Conservation (phyloP, 2,888 invertebrate genomes). For the Idaea biselata region DNA sequence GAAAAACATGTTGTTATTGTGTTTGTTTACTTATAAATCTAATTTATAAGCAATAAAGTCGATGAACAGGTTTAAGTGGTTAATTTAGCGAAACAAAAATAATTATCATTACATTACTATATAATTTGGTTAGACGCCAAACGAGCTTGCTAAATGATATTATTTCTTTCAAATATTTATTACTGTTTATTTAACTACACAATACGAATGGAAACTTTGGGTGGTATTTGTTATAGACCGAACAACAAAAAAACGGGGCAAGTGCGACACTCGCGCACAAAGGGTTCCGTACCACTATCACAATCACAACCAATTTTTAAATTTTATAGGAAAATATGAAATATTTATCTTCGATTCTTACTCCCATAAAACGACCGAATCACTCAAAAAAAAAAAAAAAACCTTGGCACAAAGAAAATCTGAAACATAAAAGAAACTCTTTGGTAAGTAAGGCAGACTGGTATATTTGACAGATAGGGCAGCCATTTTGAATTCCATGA, state of each 20-base stretch:
- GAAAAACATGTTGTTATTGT: not conserved
- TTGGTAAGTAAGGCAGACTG: too few species aligned
- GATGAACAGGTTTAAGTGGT: not conserved
- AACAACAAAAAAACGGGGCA: not conserved
- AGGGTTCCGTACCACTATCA: too few species aligned
- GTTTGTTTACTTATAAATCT: not conserved
- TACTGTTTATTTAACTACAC: not conserved
- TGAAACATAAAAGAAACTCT: too few species aligned
- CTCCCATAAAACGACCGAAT: too few species aligned
- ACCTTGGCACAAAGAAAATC: too few species aligned
- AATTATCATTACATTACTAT: not conserved
- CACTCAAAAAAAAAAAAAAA: too few species aligned
- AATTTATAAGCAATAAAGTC: not conserved
- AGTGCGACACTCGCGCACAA: too few species aligned
- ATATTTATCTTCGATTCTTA: too few species aligned
- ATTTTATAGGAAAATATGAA: too few species aligned
- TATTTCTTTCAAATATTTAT: not conserved
- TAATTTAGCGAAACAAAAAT: not conserved
- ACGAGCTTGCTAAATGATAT: not conserved
- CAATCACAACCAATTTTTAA: too few species aligned
- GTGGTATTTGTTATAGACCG: not conserved
- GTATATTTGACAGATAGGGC: too few species aligned
- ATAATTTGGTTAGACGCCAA: not conserved
- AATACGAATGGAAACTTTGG: not conserved
- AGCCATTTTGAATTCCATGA: too few species aligned